Conservation (phyloP, 2,888 invertebrate species). For the Anodontia alba region DNA sequence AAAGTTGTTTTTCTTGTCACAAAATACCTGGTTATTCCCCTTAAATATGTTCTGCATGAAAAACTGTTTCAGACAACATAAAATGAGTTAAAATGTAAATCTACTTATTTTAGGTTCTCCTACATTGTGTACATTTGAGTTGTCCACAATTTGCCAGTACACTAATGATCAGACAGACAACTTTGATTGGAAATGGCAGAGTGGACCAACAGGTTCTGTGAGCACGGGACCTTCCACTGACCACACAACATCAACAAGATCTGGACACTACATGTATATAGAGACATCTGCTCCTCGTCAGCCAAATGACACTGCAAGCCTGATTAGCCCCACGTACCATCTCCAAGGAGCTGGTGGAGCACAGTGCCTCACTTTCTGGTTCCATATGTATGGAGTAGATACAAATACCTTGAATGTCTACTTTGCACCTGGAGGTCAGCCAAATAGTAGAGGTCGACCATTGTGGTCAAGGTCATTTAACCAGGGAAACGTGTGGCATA, state of each 20-base stretch:
- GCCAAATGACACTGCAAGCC: constrained; percentile 68
- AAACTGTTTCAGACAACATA: too few species aligned
- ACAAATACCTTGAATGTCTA: constrained; percentile 74
- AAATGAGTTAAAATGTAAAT: too few species aligned
- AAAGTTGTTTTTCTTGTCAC: too few species aligned
- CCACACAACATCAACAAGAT: constrained; percentile 69
- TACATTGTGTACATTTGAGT: constrained; percentile 64
- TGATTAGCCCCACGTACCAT: constrained; percentile 66
- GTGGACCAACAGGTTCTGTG: constrained; percentile 62
- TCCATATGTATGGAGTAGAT: constrained; percentile 77
- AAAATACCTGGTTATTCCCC: too few species aligned
- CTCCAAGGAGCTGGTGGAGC: constrained; percentile 45
- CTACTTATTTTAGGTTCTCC: constrained; percentile 45
- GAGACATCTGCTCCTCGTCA: constrained; percentile 72
- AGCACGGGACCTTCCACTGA: constrained; percentile 76
- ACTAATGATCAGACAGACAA: constrained; percentile 65
- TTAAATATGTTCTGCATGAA: too few species aligned
- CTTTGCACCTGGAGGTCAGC: constrained; percentile 47
- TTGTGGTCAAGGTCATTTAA: constrained; percentile 75
- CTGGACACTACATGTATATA: constrained; percentile 76
- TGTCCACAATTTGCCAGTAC: constrained; percentile 67
- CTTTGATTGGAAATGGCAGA: constrained; percentile 72
- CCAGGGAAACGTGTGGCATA: constrained; percentile 75
- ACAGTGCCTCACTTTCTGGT: constrained; percentile 73
- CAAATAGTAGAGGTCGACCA: constrained; percentile 29